phyloP scores from a whole-genome alignment of 1,140 invertebrate species.

The Proales similis region DNA sequence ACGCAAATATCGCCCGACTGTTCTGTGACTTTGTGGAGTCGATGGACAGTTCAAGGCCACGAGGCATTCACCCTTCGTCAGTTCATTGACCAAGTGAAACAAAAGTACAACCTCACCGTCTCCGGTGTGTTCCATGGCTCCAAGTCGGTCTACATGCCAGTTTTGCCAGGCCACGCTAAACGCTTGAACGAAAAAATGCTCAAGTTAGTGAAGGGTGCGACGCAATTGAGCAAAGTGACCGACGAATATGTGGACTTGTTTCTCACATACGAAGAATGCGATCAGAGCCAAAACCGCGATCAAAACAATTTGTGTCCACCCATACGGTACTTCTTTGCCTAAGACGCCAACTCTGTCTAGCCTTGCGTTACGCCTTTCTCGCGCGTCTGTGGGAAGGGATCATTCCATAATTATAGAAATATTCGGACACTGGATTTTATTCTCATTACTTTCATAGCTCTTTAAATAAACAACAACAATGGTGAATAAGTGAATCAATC shows the following conservation, averaged over 20 bases:
- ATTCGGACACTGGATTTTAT: too few relatives aligned
- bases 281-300: constrained; percentile 3
- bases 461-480: too few relatives aligned
- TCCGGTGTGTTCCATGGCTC: constrained; percentile 38
- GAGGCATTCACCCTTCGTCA: constrained; percentile 86
- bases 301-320: constrained; percentile 36
- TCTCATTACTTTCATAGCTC: too few relatives aligned
- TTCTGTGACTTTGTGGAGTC: constrained; percentile 81
- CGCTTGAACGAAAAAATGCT: constrained; percentile 38
- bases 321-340: constrained; percentile 15
- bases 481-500: too few relatives aligned
- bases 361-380: too few relatives aligned
- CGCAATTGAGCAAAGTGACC: background rate
- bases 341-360: too few relatives aligned
- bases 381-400: too few relatives aligned
- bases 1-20: constrained; percentile 62
- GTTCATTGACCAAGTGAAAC: constrained; percentile 87
- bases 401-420: too few relatives aligned
- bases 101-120: constrained; percentile 61
- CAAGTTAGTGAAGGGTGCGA: constrained; percentile 30
- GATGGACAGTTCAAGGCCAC: constrained; percentile 74
- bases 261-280: constrained; percentile 36
- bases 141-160: constrained; percentile 40
- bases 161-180: constrained; percentile 40
- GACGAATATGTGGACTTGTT: constrained; percentile 8